phyloP scores from a whole-genome alignment of 2,113 vertebrate genomes.

The Oncorhynchus gorbuscha region DNA sequence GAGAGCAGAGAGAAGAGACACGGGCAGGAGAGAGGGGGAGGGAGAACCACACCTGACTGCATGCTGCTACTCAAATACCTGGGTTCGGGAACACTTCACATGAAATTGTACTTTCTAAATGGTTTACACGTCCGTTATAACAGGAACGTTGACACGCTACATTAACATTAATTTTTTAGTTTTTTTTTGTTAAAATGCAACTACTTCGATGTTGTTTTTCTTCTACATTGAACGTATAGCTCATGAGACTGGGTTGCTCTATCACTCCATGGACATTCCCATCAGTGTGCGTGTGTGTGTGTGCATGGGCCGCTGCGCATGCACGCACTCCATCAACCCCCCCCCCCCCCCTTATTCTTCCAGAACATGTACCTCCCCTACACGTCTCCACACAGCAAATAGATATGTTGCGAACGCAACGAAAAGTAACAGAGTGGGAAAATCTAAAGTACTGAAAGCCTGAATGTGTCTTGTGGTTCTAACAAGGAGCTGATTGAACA shows the following conservation, averaged over 20 bases:
- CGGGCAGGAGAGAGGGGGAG: constrained; percentile 40
- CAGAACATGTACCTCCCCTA: neutral
- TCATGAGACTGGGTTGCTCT: too few species aligned
- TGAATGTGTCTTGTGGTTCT: constrained; percentile 56
- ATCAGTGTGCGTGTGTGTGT: neutral
- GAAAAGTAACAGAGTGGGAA: constrained; percentile 59
- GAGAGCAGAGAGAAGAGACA: constrained; percentile 16
- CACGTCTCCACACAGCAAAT: constrained; percentile 27
- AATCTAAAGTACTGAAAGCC: constrained; percentile 62
- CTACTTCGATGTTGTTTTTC: neutral
- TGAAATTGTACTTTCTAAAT: too few species aligned
- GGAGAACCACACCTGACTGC: constrained; percentile 54
- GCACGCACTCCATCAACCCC: neutral
- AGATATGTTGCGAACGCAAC: constrained; percentile 49
- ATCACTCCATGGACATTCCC: too few species aligned
- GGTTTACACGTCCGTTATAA: too few species aligned
- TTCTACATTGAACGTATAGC: too few species aligned
- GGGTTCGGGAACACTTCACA: too few species aligned
- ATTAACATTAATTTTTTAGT: too few species aligned
- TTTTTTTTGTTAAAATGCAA: too few species aligned
- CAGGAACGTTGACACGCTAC: too few species aligned
- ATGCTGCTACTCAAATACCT: neutral
- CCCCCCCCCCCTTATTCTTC: neutral
- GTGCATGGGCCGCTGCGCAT: neutral
- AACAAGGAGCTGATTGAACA: constrained; percentile 72